Base-by-base conservation (phyloP, 2,113 vertebrate genomes). In the Melanocharis versteri region DNA sequence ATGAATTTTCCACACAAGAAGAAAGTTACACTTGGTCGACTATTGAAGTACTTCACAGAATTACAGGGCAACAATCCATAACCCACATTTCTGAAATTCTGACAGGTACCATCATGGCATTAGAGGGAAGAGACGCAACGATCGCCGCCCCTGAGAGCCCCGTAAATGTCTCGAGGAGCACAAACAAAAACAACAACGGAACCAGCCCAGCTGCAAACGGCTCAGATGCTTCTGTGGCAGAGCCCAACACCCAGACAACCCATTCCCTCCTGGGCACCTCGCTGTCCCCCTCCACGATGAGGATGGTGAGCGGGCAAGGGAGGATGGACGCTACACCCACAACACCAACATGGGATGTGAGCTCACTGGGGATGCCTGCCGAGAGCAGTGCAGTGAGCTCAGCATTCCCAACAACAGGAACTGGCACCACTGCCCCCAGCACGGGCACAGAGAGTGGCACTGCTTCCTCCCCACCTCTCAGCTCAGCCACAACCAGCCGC, bases 341-440 rank as follows among this genome's bases (percentile, higher is more conserved):
- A 1, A 2, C 1, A 2, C 9, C 19, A 23, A 0, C 4, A 2
- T 0, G 0, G 11, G 13, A 57, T 12, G 3, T 4, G 4, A 16
- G 1, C 15, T 28, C 79, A 1, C 1, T 2, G 0, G 3, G 9
- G 9, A 6, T 3, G 4, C 4, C 50, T 20, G 2, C 20, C 0
- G 0, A 8, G 13, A 77, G 9, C 1, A 2, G 7, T 3, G 14
- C 1, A 1, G 31, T 10, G 6, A 57, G 35, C 2, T 3, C 28
- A 9, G 6, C 16, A 4, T 6, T 26, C 10, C 13, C 50, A 16
- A 19, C 57, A 15, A 8, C 6, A 5, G 9, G 2, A 3, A 10
- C 7, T 2, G 16, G 9, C 4, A 2, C 10, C 19, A 28, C 2
- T 23, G 24, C 7, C 15, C 20, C 13, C 14, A 11, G 9, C 30